These are phyloP conservation scores for Oostethus manadensis DNA, from an alignment of 2,113 vertebrate genomes.

Conservation along the genomic window DNA sequence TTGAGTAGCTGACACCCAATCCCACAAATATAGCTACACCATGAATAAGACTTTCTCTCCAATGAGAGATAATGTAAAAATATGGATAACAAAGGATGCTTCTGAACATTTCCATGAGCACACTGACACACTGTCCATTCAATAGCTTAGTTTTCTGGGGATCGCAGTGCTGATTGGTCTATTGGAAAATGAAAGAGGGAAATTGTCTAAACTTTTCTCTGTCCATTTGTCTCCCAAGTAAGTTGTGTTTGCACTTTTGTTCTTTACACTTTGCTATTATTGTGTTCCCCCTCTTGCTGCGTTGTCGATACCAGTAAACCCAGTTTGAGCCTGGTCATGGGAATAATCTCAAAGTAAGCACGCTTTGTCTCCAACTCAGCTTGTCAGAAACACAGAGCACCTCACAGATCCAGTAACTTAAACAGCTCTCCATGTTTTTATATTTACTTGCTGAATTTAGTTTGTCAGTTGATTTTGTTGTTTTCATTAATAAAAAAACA, in stretches of 20 bases:
- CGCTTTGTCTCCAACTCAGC: conserved; percentile 54
- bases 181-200: conserved; percentile 20
- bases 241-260: neutral
- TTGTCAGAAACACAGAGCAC: conserved; percentile 42
- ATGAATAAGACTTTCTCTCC: neutral
- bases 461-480: conserved; percentile 7
- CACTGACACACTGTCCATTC: conserved; percentile 11
- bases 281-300: conserved; percentile 32
- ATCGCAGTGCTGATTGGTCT: conserved; percentile 26
- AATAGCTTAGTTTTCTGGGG: conserved; percentile 23
- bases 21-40: neutral
- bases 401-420: conserved; percentile 31
- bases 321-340: conserved; percentile 61
- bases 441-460: conserved; percentile 18
- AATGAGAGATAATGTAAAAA: too few relatives aligned
- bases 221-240: neutral
- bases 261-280: conserved; percentile 22
- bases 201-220: conserved; percentile 16
- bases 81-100: conserved; percentile 7
- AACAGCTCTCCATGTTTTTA: conserved; percentile 3
- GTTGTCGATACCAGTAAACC: conserved; percentile 34
- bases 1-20: too few relatives aligned
- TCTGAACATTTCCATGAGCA: neutral
- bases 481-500: conserved; percentile 1
- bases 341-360: conserved; percentile 68